A percentile compares a stretch with the other conserved stretches of the same genome.
Conservation (phyloP, 2,797 vertebrate genomes). For the Ciconia nigra region DNA sequence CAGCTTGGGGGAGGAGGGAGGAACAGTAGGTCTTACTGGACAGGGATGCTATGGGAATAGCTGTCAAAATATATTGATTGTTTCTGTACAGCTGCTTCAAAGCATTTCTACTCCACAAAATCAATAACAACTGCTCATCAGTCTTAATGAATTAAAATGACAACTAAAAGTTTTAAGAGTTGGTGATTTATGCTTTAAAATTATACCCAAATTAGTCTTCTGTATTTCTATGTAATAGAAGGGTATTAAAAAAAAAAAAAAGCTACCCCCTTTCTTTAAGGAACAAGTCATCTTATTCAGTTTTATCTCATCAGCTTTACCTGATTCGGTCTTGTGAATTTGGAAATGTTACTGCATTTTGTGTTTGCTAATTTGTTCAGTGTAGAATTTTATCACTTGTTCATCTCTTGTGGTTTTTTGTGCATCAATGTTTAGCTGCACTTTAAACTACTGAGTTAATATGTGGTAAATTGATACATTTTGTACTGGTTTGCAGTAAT, state of each 20-base stretch:
- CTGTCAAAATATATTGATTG: conserved; percentile 43
- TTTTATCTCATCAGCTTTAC: background rate
- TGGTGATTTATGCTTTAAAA: background rate
- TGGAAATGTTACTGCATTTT: background rate
- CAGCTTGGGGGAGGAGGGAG: background rate
- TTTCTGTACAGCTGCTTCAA: background rate
- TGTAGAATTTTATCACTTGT: background rate
- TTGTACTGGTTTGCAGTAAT: conserved; percentile 14
- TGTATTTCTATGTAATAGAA: background rate
- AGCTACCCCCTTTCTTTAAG: rapidly evolving
- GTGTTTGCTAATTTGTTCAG: background rate
- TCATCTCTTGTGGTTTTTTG: background rate
- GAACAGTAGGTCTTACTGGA: background rate
- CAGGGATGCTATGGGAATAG: conserved; percentile 9
- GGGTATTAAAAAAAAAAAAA: background rate
- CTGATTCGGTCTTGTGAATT: background rate
- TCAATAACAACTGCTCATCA: background rate
- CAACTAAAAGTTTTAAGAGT: background rate
- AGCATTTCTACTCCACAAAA: conserved; percentile 17
- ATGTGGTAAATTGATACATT: background rate
- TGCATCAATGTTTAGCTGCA: background rate
- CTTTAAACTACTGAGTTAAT: background rate
- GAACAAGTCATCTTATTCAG: background rate
- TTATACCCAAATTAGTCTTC: background rate
- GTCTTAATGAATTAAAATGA: conserved; percentile 19